Percentiles rank a stretch among this genome's conserved stretches.
Evolutionary conservation across 2,113 vertebrate genomes (phyloP).

Genomic region (Sminthopsis crassicaudata): DNA sequence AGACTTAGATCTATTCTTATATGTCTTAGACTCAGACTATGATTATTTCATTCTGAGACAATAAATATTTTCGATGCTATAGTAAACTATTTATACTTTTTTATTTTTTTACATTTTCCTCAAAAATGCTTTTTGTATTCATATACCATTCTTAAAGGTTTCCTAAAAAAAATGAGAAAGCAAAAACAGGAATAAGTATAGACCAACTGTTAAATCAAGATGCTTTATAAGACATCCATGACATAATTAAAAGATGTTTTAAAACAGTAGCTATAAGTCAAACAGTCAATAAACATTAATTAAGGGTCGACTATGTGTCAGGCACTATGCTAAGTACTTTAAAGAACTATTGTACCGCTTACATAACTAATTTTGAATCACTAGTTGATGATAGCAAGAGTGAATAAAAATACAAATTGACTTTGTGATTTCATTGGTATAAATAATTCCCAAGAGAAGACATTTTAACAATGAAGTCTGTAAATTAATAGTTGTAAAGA

Average conservation of each 20-base stretch:
- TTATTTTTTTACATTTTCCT: not conserved
- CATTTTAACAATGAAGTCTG: not conserved
- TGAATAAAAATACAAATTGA: not conserved
- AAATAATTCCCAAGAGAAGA: not conserved
- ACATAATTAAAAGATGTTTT: not conserved
- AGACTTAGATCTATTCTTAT: not conserved
- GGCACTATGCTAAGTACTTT: not conserved
- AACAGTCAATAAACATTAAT: not conserved
- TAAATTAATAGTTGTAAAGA: not conserved
- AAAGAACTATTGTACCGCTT: not conserved
- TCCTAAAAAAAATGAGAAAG: not conserved
- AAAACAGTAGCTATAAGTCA: not conserved
- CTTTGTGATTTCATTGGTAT: not conserved
- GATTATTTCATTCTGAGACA: not conserved
- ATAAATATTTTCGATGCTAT: not conserved
- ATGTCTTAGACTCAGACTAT: not conserved
- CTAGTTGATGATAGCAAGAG: not conserved
- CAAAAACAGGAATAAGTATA: not conserved
- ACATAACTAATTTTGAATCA: not conserved
- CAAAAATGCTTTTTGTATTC: not conserved
- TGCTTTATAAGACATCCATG: not conserved
- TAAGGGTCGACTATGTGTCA: not conserved
- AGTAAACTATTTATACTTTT: not conserved
- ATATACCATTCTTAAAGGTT: not conserved
- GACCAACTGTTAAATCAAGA: not conserved